Evolutionary conservation across 1,140 invertebrate genomes (phyloP).

Genomic region (Hypothenemus hampei): DNA sequence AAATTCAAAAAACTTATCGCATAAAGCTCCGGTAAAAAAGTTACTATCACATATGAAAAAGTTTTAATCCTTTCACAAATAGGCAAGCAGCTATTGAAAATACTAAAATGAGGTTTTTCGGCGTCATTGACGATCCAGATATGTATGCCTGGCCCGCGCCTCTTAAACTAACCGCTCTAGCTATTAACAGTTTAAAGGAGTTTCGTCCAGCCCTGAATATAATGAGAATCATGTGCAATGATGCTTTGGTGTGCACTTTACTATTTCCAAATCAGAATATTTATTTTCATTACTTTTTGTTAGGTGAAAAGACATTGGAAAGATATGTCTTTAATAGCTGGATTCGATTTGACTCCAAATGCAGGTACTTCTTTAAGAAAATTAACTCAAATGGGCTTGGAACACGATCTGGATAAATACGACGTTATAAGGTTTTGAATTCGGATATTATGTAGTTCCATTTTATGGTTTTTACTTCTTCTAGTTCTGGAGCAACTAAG

Average conservation of each 20-base stretch:
- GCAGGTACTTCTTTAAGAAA: conserved; percentile 79
- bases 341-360: conserved; percentile 79
- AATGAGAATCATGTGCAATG: conserved; percentile 81
- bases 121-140: conserved; percentile 71
- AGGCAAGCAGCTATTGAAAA: conserved; percentile 68
- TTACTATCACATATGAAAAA: no score
- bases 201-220: conserved; percentile 77
- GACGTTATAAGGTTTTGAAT: conserved; percentile 61
- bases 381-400: conserved; percentile 71
- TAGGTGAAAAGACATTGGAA: conserved; percentile 81
- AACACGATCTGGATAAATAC: conserved; percentile 69
- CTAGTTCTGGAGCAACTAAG: conserved; percentile 77
- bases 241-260: conserved; percentile 53
- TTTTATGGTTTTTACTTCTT: background rate
- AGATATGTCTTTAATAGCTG: conserved; percentile 79
- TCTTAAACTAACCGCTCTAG: conserved; percentile 66
- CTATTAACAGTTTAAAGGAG: conserved; percentile 68
- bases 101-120: conserved; percentile 58
- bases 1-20: conserved; percentile 76
- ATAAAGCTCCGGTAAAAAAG: conserved; percentile 55
- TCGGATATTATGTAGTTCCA: no score
- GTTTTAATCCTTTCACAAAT: background rate
- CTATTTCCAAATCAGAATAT: no score
- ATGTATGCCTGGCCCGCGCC: conserved; percentile 70
- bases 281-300: no score